Base-by-base conservation (phyloP, 2,888 invertebrate species). In the Lottia gigantea region DNA sequence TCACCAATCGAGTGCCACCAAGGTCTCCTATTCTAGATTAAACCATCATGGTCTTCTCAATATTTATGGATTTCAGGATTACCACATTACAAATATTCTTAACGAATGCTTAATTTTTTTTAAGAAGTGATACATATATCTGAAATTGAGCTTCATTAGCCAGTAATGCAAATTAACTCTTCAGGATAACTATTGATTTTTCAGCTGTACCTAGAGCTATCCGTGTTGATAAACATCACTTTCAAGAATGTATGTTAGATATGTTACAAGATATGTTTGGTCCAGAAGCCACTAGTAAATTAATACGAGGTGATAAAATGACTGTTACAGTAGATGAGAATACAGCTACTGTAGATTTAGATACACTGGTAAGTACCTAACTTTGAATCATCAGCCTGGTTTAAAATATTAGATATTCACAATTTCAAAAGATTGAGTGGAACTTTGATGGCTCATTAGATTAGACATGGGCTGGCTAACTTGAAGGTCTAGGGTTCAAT, bases 191-290 rank as follows among this genome's bases (percentile, higher is more conserved):
- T 64, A 25, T 64, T 23, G 72, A 25, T 64, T 11, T 76, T 78
- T 11, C 74, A 84, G 85, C 47, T 71, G 76, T 86, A 8, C 85
- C 80, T 46, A 82, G 74, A 64, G 91, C 91, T 0, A 91, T 92
- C 46, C 95, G 95, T 86, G 93, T 96, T 68, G 96, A 97, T 89
- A 90, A 94, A 62, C 94, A 95, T 91, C 97, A 97, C 89, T 97
- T 96, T 87, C 95, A 84, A 91, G 95, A 95, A 88, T 95, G 95
- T 84, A 91, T 95, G 45, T 93, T 95, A 78, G 95, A 95, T 89
- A 94, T 95, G 92, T 89, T 96, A 40, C 93, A 94, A 84, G 97
- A 98, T 85, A 97, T 98, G 94, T 98, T 97, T 90, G 98, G 98
- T 0, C 94, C 95, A 81, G 95, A 94, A 81, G 93, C 96, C 0